Percentiles rank a stretch among this genome's conserved stretches.
Evolutionary conservation across 2,888 invertebrate genomes (phyloP).

Genomic region (Plagodis dolabraria): DNA sequence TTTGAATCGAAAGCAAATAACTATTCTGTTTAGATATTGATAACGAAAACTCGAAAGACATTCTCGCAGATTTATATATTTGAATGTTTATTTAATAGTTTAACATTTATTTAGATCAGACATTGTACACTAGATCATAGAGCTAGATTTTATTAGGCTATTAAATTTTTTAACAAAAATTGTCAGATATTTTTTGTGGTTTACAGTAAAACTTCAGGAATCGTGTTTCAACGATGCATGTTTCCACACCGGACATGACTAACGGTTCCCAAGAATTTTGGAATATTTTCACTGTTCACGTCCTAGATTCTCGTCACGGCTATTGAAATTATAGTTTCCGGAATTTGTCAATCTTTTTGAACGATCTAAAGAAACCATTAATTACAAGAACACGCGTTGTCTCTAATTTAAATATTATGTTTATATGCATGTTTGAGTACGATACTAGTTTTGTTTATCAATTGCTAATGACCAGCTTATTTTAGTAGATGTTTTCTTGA

Average conservation of each 20-base stretch:
- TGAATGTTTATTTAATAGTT: too few relatives aligned
- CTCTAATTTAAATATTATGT: slow-evolving; percentile 9
- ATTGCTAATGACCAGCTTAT: slow-evolving; percentile 14
- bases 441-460: slow-evolving; percentile 15
- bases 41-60: too few relatives aligned
- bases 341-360: slow-evolving; percentile 30
- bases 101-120: too few relatives aligned
- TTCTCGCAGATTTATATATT: too few relatives aligned
- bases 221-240: slow-evolving; percentile 29
- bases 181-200: not conserved
- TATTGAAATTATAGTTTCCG: slow-evolving; percentile 44
- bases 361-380: slow-evolving; percentile 22
- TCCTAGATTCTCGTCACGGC: slow-evolving; percentile 37
- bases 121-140: slow-evolving; percentile 3
- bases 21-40: too few relatives aligned
- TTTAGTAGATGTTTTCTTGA: slow-evolving; percentile 12
- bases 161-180: slow-evolving; percentile 1
- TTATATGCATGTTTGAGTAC: slow-evolving; percentile 7
- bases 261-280: slow-evolving; percentile 49
- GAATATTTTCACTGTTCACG: slow-evolving; percentile 42
- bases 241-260: slow-evolving; percentile 55
- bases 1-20: too few relatives aligned
- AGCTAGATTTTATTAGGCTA: slow-evolving; percentile 7
- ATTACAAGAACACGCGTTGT: slow-evolving; percentile 16
- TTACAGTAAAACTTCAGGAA: slow-evolving; percentile 27